These are phyloP conservation scores for Phortica variegata DNA, from an alignment of 1,140 invertebrate species.

Conservation along the genomic window DNA sequence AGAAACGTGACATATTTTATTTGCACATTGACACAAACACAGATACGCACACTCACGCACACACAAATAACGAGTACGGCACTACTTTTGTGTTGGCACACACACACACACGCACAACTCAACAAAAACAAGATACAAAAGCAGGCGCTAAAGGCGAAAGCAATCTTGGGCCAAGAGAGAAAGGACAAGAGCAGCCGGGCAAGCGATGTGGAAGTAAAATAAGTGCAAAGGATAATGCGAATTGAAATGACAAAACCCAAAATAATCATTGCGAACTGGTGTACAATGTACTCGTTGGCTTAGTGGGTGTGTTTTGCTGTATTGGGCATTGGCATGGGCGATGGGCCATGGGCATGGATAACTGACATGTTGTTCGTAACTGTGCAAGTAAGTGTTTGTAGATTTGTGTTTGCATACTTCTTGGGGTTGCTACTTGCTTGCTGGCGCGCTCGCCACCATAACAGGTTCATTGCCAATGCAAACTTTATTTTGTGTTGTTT, in stretches of 20 bases:
- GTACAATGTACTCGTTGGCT: no score
- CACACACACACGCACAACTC: constrained; percentile 11
- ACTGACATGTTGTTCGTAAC: no score
- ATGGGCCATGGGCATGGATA: not conserved
- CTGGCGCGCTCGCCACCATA: no score
- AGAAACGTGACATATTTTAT: constrained; percentile 56
- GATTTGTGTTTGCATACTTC: no score
- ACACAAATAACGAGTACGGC: constrained; percentile 17
- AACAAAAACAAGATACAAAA: not conserved
- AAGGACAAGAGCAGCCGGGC: constrained; percentile 22
- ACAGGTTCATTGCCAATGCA: no score
- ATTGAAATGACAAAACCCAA: constrained; percentile 55
- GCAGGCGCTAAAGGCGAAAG: no score
- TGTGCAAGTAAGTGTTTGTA: no score
- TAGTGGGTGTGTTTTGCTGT: no score
- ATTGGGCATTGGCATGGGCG: no score
- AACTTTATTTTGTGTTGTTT: no score
- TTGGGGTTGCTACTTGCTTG: no score
- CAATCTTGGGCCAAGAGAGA: no score
- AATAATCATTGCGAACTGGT: constrained; percentile 56
- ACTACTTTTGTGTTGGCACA: constrained; percentile 9
- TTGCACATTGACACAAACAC: constrained; percentile 45
- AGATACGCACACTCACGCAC: constrained; percentile 3
- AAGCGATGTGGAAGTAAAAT: constrained; percentile 38
- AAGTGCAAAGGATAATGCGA: constrained; percentile 56